Percentiles rank a stretch among this genome's conserved stretches.
Evolutionary conservation across 2,113 vertebrate genomes (phyloP).

Genomic region (Otocyon megalotis): DNA sequence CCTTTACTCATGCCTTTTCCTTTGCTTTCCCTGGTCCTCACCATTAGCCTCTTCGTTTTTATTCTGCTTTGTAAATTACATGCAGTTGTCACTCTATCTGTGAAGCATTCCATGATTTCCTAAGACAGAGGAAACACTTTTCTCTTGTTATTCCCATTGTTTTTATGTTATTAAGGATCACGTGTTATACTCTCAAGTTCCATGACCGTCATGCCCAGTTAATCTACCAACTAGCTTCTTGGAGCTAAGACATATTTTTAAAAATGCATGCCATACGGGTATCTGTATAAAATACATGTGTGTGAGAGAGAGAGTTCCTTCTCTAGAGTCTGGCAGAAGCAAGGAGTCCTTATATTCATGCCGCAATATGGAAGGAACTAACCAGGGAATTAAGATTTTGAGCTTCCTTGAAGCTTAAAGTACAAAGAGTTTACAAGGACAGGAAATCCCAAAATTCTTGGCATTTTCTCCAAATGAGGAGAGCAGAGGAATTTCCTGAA

Average conservation of each 20-base stretch:
- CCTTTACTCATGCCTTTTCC: background rate
- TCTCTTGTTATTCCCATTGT: background rate
- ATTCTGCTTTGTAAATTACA: background rate
- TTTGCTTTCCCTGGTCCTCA: background rate
- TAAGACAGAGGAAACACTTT: background rate
- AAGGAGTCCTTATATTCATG: background rate
- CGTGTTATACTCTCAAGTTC: background rate
- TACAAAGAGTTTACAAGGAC: background rate
- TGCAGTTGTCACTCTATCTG: background rate
- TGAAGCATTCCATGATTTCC: background rate
- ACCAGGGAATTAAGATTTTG: background rate
- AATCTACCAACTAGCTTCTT: background rate
- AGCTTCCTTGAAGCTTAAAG: slow-evolving; percentile 18
- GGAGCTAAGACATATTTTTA: background rate
- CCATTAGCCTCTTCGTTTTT: background rate
- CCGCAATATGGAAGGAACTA: background rate
- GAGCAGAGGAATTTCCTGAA: background rate
- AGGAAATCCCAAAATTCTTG: background rate
- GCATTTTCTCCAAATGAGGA: background rate
- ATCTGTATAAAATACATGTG: background rate
- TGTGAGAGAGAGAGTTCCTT: background rate
- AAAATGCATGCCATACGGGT: background rate
- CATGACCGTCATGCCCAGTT: background rate
- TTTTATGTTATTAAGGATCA: background rate
- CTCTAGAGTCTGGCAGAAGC: background rate